Percentiles rank a stretch among this genome's conserved stretches.
Evolutionary conservation across 2,888 invertebrate species (phyloP).

Genomic region (Baccha elongata): DNA sequence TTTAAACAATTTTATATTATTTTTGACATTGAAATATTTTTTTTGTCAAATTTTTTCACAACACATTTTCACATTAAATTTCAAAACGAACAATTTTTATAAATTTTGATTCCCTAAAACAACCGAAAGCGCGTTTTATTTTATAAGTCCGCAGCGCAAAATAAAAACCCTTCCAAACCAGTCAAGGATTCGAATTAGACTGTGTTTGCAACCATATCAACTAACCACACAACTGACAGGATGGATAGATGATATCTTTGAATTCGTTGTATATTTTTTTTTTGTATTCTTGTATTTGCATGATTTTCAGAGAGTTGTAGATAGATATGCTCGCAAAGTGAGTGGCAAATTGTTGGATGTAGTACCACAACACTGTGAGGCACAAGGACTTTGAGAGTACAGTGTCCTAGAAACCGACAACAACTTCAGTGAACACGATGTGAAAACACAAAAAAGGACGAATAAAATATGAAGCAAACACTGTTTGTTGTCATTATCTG

Average conservation of each 20-base stretch:
- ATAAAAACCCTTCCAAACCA: conserved; percentile 45
- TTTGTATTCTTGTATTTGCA: conserved; percentile 44
- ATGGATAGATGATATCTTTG: conserved; percentile 69
- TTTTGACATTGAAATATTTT: neutral
- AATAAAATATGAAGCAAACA: conserved; percentile 46
- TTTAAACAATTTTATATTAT: neutral
- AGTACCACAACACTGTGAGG: conserved; percentile 60
- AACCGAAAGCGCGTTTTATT: conserved; percentile 37
- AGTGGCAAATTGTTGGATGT: conserved; percentile 73
- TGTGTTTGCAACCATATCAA: conserved; percentile 64
- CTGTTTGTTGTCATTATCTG: conserved; percentile 60
- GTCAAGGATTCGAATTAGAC: conserved; percentile 63
- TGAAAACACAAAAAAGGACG: conserved; percentile 45
- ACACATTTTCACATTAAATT: neutral
- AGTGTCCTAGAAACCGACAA: conserved; percentile 67
- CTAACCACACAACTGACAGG: conserved; percentile 71
- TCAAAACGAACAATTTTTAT: neutral
- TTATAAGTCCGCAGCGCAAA: conserved; percentile 2
- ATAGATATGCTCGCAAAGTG: conserved; percentile 64
- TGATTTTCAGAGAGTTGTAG: conserved; percentile 65
- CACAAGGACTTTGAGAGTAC: conserved; percentile 62
- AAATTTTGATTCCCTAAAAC: neutral
- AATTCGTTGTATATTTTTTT: conserved; percentile 46
- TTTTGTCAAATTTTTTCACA: neutral
- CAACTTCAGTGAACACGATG: conserved; percentile 48